phyloP scores from a whole-genome alignment of 2,888 invertebrate species.

The Caenorhabditis japonica region DNA sequence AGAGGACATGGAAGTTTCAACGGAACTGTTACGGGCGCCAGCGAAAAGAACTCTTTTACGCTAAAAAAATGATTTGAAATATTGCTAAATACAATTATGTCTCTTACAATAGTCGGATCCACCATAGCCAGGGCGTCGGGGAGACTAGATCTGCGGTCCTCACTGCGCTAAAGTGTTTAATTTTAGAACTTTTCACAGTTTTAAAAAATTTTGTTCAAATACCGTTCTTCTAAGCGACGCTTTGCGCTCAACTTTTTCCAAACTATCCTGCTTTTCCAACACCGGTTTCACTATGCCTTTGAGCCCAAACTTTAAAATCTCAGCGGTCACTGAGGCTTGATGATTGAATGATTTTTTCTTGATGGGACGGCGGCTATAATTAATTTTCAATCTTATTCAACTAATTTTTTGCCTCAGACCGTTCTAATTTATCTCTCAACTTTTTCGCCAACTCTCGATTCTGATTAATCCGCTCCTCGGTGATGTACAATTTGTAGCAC shows the following conservation, averaged over 20 bases:
- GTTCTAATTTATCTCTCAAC: conserved; percentile 55
- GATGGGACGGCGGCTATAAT: conserved; percentile 24
- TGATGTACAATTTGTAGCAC: conserved; percentile 66
- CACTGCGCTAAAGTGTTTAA: conserved; percentile 32
- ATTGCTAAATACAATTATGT: neutral
- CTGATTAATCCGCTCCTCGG: conserved; percentile 64
- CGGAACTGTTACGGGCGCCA: conserved; percentile 30
- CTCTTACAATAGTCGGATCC: conserved; percentile 32
- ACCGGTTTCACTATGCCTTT: conserved; percentile 47
- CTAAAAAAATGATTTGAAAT: conserved; percentile 9
- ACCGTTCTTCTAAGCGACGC: conserved; percentile 43
- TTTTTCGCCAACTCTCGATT: conserved; percentile 59
- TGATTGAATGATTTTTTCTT: conserved; percentile 52
- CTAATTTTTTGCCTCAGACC: conserved; percentile 10
- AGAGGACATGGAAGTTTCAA: conserved; percentile 48
- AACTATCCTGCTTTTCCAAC: conserved; percentile 33
- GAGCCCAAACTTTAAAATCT: conserved; percentile 37
- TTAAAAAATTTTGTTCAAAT: no score
- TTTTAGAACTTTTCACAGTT: no score
- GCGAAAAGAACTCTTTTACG: conserved; percentile 46
- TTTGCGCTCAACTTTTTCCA: conserved; percentile 33
- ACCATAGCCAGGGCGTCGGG: conserved; percentile 26
- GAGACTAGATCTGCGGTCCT: conserved; percentile 36
- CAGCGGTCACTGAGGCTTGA: conserved; percentile 46
- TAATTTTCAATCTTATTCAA: neutral